These are phyloP conservation scores for Percopsis omiscomaycus DNA, from an alignment of 2,797 vertebrate genomes.

Conservation along the genomic window DNA sequence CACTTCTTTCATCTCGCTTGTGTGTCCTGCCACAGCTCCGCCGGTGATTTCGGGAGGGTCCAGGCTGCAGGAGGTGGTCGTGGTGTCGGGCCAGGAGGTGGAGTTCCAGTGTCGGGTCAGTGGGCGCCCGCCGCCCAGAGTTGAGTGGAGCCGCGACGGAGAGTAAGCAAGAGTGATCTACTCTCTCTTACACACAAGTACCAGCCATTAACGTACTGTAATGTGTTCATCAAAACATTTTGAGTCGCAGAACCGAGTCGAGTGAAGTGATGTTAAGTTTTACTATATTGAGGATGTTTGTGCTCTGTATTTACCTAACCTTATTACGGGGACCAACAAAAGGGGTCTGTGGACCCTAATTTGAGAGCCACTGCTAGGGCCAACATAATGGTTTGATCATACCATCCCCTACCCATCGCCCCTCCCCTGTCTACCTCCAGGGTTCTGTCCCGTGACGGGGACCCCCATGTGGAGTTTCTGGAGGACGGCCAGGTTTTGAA, in stretches of 20 bases:
- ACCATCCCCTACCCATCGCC: neutral
- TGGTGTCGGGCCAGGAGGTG: slow-evolving; percentile 75
- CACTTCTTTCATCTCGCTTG: slow-evolving; percentile 8
- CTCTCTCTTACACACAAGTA: neutral
- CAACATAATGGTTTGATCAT: slow-evolving; percentile 3
- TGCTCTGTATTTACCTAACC: no score
- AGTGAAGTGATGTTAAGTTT: no score
- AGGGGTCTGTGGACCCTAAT: no score
- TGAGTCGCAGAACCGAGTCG: no score
- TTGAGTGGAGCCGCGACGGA: slow-evolving; percentile 88
- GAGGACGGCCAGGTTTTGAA: slow-evolving; percentile 81
- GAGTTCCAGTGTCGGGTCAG: slow-evolving; percentile 80
- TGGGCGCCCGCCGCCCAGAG: slow-evolving; percentile 78
- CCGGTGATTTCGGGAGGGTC: slow-evolving; percentile 80
- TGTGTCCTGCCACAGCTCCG: slow-evolving; percentile 71
- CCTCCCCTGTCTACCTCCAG: slow-evolving; percentile 53
- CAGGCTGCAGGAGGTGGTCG: slow-evolving; percentile 76
- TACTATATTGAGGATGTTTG: no score
- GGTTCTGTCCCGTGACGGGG: slow-evolving; percentile 74
- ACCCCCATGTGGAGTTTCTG: slow-evolving; percentile 77
- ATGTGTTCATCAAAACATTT: no score
- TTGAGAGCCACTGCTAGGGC: neutral
- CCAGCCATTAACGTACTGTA: no score
- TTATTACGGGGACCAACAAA: no score
- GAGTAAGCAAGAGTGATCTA: slow-evolving; percentile 75